Evolutionary conservation across 2,888 invertebrate genomes (phyloP), one percentile per base, ranked within the genome.

Genomic region (Nymphalis c-album): DNA sequence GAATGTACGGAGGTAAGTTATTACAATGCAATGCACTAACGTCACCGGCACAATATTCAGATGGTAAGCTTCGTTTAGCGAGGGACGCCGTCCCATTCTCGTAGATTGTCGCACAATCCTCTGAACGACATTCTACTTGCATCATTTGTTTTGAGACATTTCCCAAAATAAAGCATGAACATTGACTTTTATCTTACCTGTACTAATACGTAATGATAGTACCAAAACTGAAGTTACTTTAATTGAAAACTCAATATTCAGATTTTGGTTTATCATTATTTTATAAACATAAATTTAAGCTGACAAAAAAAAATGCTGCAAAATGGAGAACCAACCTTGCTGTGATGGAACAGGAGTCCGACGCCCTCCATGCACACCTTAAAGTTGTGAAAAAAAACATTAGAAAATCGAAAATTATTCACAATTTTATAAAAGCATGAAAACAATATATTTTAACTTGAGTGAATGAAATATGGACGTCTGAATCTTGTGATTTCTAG

Each of bases 291-390:
- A 79, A 74, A 84, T 85, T 77, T 65, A 92, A 91, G 90, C 90
- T 79, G 85, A 91, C 86, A 85, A 85, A 88, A 87, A n/a, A 85
- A 74, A 78, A 64, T 83, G 69, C 71, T 75, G 73, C 69, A 73
- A 20, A 63, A 51, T 51, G 40, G 60, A 65, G 63, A 51, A 84
- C 86, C 88, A 96, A 99, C 99, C 98, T 99, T 99, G 96, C 98
- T 98, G 92, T 98, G 98, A 80, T 98, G 98, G 94, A 99, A 99
- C 81, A 99, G 96, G 78, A 99, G 95, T 79, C 98, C 98, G 81
- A 99, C 98, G 83, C 99, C 99, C 92, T 99, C 99, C 95, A 99
- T 98, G 95, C 99, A 99, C 87, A 99, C 99, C 92, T 92, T 85
- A 26, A 80, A 60, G 55, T 64, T 18, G 45, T 51, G 18, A 62